Evolutionary conservation across 1,140 invertebrate genomes (phyloP).

Genomic region (Drosophila kurseongensis): DNA sequence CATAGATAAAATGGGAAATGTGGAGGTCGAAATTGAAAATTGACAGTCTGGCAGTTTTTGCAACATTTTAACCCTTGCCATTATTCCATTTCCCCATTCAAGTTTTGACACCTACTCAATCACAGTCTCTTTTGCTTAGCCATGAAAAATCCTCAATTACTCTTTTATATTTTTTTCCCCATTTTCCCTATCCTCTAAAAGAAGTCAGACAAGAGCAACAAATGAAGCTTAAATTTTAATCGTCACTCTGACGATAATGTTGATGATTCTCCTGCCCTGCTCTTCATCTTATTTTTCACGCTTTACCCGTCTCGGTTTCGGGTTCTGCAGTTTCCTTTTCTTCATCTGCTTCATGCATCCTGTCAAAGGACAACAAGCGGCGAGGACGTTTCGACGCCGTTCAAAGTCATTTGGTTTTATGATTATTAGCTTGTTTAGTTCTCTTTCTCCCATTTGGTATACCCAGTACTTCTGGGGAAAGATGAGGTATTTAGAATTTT

Average conservation of each 20-base stretch:
- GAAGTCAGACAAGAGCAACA: constrained; percentile 55
- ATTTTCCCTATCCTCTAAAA: constrained; percentile 5
- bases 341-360: constrained; percentile 37
- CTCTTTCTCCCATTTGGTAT: constrained; percentile 28
- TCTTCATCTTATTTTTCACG: constrained; percentile 30
- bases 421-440: constrained; percentile 84
- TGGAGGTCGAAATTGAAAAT: constrained; percentile 9
- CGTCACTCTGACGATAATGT: constrained; percentile 76
- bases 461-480: constrained; percentile 3
- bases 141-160: constrained; percentile 20
- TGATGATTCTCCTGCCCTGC: constrained; percentile 61
- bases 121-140: constrained; percentile 38
- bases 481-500: neutral
- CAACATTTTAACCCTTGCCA: constrained; percentile 18
- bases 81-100: constrained; percentile 1
- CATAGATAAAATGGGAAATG: neutral
- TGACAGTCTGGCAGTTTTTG: constrained; percentile 44
- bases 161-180: constrained; percentile 5
- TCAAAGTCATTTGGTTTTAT: constrained; percentile 85
- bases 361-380: constrained; percentile 41
- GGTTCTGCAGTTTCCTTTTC: constrained; percentile 27
- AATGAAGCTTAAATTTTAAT: constrained; percentile 84
- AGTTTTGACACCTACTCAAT: constrained; percentile 74
- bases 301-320: constrained; percentile 5
- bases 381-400: constrained; percentile 64